A percentile compares a stretch with the other conserved stretches of the same genome.
phyloP scores from a whole-genome alignment of 2,113 vertebrate genomes.

The Lota lota region DNA sequence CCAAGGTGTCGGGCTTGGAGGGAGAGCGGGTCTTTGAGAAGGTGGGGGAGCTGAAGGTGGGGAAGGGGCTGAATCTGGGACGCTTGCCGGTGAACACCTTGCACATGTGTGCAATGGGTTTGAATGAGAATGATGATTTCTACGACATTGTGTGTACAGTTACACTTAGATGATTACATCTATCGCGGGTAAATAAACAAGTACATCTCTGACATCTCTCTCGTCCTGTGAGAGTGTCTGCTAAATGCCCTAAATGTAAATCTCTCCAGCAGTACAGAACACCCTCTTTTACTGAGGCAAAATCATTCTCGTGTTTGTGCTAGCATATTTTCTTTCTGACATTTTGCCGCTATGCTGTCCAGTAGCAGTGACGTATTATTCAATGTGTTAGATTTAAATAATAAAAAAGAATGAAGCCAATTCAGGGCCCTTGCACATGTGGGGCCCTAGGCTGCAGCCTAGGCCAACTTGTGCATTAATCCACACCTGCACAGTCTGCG shows the following conservation, averaged over 20 bases:
- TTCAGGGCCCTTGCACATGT: too few species aligned
- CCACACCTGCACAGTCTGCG: too few species aligned
- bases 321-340: too few species aligned
- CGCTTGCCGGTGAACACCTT: slow-evolving; percentile 69
- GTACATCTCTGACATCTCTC: neutral
- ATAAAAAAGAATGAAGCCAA: too few species aligned
- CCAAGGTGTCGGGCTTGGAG: slow-evolving; percentile 40
- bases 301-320: neutral
- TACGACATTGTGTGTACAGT: slow-evolving; percentile 65
- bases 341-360: too few species aligned
- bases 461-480: too few species aligned
- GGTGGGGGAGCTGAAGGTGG: slow-evolving; percentile 56
- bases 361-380: too few species aligned
- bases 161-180: slow-evolving; percentile 51
- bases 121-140: slow-evolving; percentile 50
- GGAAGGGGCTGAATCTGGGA: slow-evolving; percentile 70
- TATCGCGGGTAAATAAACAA: neutral
- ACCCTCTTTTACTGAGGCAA: neutral
- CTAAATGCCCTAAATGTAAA: neutral
- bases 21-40: slow-evolving; percentile 60
- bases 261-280: neutral
- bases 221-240: neutral
- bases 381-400: too few species aligned
- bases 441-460: too few species aligned
- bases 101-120: slow-evolving; percentile 56